These are phyloP conservation scores for Chrysina gloriosa DNA, from an alignment of 2,888 invertebrate species.

Conservation along the genomic window DNA sequence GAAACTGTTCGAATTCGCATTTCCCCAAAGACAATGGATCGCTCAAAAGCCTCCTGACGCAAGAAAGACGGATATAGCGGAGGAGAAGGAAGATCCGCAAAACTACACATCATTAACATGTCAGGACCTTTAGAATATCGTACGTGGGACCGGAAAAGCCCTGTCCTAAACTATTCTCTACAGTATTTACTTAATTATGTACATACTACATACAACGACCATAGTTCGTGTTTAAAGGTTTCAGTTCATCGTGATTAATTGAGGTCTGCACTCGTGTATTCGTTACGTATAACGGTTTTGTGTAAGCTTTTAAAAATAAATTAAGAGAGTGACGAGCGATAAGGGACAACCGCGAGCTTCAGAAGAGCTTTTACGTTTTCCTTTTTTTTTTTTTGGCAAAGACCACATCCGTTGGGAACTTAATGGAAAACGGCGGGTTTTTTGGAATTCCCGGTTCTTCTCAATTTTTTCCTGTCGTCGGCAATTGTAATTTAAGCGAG, in stretches of 20 bases:
- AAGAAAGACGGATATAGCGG: not conserved
- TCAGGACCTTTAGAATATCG: too few species aligned
- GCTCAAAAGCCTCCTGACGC: not conserved
- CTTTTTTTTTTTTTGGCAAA: not conserved
- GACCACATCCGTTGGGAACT: conserved; percentile 5
- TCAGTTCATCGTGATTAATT: conserved; percentile 27
- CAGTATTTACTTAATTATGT: conserved; percentile 22
- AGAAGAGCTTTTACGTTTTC: not conserved
- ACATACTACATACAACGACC: not conserved
- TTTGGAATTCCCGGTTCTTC: conserved; percentile 4
- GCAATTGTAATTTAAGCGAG: conserved; percentile 9
- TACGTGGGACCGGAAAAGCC: not conserved
- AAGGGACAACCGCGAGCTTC: not conserved
- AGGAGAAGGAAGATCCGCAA: conserved; percentile 10
- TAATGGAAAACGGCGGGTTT: conserved; percentile 4
- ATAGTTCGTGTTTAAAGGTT: conserved; percentile 31
- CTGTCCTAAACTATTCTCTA: conserved; percentile 13
- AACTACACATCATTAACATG: conserved; percentile 22
- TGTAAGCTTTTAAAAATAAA: conserved; percentile 26
- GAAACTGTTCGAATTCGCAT: not conserved
- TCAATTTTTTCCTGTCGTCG: not conserved
- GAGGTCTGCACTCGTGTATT: conserved; percentile 10
- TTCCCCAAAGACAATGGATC: not conserved
- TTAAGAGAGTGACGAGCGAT: conserved; percentile 15
- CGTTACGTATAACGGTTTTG: conserved; percentile 4